Base-by-base conservation (phyloP, 2,797 vertebrate genomes). In the Sebastes trivittatus region DNA sequence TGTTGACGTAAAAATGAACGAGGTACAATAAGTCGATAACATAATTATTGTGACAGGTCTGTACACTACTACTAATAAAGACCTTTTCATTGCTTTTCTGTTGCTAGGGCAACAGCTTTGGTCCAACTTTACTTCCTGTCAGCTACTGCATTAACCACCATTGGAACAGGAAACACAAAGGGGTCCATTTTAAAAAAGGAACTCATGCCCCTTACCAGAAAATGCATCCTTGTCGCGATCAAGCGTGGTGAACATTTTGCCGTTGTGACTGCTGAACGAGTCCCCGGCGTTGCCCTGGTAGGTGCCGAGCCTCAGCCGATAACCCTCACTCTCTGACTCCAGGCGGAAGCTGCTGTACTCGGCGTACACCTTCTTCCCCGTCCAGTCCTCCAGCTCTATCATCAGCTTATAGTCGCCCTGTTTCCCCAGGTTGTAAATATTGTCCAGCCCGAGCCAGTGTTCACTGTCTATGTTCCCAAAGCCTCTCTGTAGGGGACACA, bases 241-340 rank as follows among this genome's bases (percentile, higher is more conserved):
- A 36, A 99, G 95, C 1, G 98, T 99, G 68, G 98, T 99, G 93
- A 99, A 99, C 55, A 97, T 97, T 92, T 99, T 99, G 11, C 98
- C 98, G 0, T 99, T 99, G 85, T 99, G 96, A 93, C 97, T 99
- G 84, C 96, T 95, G 94, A 99, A 94, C 64, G 98, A 99, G 81
- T 99, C 98, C 0, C 98, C 98, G 0, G 98, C 98, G 0, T 99
- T 99, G 61, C 98, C 98, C 87, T 99, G 98, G 91, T 99, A 99
- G 1, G 97, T 97, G 34, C 98, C 98, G 54, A 99, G 91, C 61
- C 98, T 96, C 63, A 99, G 87, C 7, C 97, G 95, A 60, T 98
- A 99, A 61, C 95, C 98, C 69, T 99, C 98, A 0, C 94, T 97
- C 90, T 99, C 98, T 0, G 97, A 76, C 93, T 99, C 98, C 89